Percentiles rank a stretch among this genome's conserved stretches.
Evolutionary conservation across 2,113 vertebrate genomes (phyloP).

Genomic region (Halcyon malimbica): DNA sequence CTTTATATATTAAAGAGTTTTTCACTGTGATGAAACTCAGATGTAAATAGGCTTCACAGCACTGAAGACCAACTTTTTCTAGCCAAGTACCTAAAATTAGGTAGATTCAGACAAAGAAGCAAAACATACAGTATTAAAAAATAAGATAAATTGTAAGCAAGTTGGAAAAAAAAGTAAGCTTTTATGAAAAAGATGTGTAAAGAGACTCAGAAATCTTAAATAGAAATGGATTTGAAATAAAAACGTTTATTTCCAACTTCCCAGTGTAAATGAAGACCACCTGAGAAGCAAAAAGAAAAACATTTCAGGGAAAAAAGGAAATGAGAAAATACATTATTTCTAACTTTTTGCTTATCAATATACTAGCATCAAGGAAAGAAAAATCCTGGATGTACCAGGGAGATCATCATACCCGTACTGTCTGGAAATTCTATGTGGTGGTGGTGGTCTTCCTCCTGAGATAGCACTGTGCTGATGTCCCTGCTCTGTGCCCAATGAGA

Average conservation of each 20-base stretch:
- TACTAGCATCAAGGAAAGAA: not conserved
- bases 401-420: fast-evolving
- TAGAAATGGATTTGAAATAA: not conserved
- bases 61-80: not conserved
- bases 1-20: not conserved
- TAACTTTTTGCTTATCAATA: not conserved
- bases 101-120: not conserved
- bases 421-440: not conserved
- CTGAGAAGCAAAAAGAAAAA: not conserved
- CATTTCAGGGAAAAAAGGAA: not conserved
- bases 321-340: not conserved
- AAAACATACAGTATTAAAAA: not conserved
- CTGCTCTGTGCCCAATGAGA: not conserved
- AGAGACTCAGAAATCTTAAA: not conserved
- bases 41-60: not conserved
- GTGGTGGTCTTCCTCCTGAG: not conserved
- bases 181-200: not conserved
- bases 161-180: not conserved
- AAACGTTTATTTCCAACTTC: not conserved
- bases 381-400: not conserved
- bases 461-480: not conserved
- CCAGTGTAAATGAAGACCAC: not conserved
- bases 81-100: not conserved
- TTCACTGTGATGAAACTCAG: not conserved
- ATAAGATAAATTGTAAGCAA: not conserved